Conservation (phyloP, 2,888 invertebrate genomes). For the Tanypteryx hageni region DNA sequence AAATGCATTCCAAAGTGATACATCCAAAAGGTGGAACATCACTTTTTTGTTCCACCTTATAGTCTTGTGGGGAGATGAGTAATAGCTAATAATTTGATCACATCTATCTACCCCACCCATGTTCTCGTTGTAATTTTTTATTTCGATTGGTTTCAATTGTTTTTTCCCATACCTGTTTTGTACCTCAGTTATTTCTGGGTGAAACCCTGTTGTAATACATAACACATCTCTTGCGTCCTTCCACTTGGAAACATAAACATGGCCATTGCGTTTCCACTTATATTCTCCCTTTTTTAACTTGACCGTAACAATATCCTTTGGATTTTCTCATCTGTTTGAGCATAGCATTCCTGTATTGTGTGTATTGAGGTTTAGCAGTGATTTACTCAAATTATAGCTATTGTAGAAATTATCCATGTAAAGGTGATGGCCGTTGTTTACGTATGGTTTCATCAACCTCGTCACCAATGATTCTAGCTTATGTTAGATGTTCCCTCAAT, state of each 20-base stretch:
- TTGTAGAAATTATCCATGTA: no score
- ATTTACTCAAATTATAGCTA: no score
- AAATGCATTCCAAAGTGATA: not conserved
- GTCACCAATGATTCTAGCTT: no score
- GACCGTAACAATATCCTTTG: not conserved
- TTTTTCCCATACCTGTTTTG: not conserved
- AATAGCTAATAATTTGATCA: no score
- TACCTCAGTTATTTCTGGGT: not conserved
- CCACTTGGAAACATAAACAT: not conserved
- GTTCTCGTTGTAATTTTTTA: no score
- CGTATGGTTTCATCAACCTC: no score
- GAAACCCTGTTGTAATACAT: not conserved
- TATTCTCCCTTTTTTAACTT: not conserved
- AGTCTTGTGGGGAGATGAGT: not conserved
- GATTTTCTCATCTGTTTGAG: not conserved
- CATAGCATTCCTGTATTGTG: not conserved
- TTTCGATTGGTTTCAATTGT: no score
- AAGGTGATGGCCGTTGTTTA: no score
- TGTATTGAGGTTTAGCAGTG: conserved; percentile 66
- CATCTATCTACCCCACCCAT: no score
- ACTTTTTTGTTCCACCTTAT: not conserved
- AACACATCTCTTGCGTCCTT: not conserved
- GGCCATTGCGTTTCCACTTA: not conserved
- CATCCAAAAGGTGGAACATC: not conserved
- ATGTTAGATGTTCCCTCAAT: no score